These are phyloP conservation scores for Microplitis mediator DNA, from an alignment of 1,140 invertebrate genomes.

Conservation along the genomic window DNA sequence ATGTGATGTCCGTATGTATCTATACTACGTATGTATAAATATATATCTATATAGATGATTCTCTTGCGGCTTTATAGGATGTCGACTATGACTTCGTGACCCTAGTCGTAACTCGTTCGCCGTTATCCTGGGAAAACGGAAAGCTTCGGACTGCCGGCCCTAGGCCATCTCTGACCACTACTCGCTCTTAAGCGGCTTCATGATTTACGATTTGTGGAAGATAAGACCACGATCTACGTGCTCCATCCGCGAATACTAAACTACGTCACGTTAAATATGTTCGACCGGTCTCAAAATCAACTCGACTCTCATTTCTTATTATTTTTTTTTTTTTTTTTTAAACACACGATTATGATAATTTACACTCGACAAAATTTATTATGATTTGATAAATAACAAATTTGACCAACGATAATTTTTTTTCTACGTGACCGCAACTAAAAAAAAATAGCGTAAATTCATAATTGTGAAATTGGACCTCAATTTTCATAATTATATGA, in stretches of 20 bases:
- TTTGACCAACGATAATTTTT: too few relatives aligned
- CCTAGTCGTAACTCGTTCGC: slow-evolving; percentile 5
- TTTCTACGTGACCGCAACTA: too few relatives aligned
- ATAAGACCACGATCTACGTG: slow-evolving; percentile 1
- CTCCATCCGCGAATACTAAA: background rate
- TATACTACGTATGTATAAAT: too few relatives aligned
- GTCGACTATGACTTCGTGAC: slow-evolving; percentile 4
- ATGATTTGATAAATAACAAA: too few relatives aligned
- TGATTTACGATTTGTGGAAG: slow-evolving; percentile 1
- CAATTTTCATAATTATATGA: too few relatives aligned
- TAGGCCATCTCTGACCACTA: slow-evolving; percentile 8
- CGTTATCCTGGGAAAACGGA: slow-evolving; percentile 11
- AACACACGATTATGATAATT: background rate
- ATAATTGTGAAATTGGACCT: too few relatives aligned
- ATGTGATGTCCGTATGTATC: too few relatives aligned
- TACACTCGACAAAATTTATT: too few relatives aligned
- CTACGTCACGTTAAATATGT: background rate
- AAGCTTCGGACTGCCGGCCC: background rate
- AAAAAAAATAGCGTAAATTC: too few relatives aligned
- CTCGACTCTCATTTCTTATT: background rate
- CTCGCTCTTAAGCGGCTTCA: slow-evolving; percentile 1
- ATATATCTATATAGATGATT: background rate
- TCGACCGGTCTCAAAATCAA: background rate
- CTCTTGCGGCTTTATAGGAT: background rate
- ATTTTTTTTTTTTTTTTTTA: background rate